Percentiles rank a stretch among this genome's conserved stretches.
These are phyloP conservation scores for Thera obeliscata DNA, from an alignment of 2,888 invertebrate genomes.

Conservation along the genomic window DNA sequence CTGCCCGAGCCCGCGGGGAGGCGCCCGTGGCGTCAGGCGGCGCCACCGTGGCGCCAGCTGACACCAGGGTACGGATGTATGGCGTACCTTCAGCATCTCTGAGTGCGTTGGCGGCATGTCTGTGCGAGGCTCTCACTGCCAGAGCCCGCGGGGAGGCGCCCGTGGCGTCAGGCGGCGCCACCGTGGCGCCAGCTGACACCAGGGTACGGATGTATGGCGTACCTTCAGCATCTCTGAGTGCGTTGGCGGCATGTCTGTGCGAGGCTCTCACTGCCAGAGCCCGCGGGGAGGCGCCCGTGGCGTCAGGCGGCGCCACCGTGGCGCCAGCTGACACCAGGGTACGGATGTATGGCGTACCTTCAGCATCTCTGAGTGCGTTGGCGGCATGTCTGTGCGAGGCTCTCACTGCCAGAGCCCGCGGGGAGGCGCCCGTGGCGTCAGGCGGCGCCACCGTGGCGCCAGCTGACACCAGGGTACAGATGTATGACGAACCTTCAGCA, in stretches of 20 bases:
- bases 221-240: slow-evolving; percentile 88
- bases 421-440: slow-evolving; percentile 81
- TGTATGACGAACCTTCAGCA: slow-evolving; percentile 85
- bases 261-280: slow-evolving; percentile 73
- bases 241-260: slow-evolving; percentile 86
- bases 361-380: slow-evolving; percentile 86
- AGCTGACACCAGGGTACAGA: slow-evolving; percentile 83
- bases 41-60: no score
- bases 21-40: slow-evolving; percentile 63
- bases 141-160: slow-evolving; percentile 87
- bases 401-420: slow-evolving; percentile 77
- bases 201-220: slow-evolving; percentile 83
- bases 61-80: slow-evolving; percentile 86
- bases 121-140: slow-evolving; percentile 79
- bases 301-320: no score
- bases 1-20: slow-evolving; percentile 85
- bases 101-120: slow-evolving; percentile 86
- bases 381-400: slow-evolving; percentile 86
- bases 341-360: slow-evolving; percentile 85
- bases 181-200: slow-evolving; percentile 57
- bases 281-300: slow-evolving; percentile 85
- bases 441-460: no score
- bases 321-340: slow-evolving; percentile 77
- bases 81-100: slow-evolving; percentile 86
- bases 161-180: no score